phyloP scores from a whole-genome alignment of 1,140 invertebrate genomes.

The Drosophila lowei region DNA sequence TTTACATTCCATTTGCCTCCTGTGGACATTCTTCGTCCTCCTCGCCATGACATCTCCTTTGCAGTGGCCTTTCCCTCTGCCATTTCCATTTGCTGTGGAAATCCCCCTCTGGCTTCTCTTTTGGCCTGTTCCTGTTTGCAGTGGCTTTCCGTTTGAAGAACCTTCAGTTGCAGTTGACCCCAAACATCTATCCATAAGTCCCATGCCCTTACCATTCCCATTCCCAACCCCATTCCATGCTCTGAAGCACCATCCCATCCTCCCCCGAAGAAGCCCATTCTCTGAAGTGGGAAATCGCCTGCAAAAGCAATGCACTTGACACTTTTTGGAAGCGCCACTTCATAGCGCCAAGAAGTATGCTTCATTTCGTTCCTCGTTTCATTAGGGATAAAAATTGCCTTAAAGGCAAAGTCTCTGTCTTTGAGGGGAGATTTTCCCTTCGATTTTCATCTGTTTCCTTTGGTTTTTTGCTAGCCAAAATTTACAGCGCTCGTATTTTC shows the following conservation, averaged over 20 bases:
- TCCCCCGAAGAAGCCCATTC: conserved; percentile 35
- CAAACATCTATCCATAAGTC: too few species aligned
- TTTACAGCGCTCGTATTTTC: conserved; percentile 57
- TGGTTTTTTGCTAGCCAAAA: conserved; percentile 39
- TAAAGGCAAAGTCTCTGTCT: conserved; percentile 23
- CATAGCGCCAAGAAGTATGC: conserved; percentile 51
- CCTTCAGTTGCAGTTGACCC: conserved; percentile 26
- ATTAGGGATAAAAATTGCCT: conserved; percentile 48
- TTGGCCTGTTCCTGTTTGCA: too few species aligned
- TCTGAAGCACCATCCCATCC: conserved; percentile 15
- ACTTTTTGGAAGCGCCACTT: conserved; percentile 32
- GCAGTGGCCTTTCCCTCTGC: too few species aligned
- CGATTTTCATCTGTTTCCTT: conserved; percentile 1
- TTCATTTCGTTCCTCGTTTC: conserved; percentile 45
- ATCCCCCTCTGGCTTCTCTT: neutral
- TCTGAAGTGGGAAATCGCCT: too few species aligned
- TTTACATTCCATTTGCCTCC: conserved; percentile 60
- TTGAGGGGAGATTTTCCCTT: conserved; percentile 9
- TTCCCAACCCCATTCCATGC: neutral
- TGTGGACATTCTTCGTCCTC: too few species aligned
- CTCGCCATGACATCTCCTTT: too few species aligned
- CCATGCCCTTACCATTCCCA: neutral
- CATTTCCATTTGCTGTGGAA: neutral
- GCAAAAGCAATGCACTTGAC: conserved; percentile 74
- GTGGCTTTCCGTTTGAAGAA: neutral